Evolutionary conservation across 1,140 invertebrate genomes (phyloP).

Genomic region (Zaprionus nigranus): DNA sequence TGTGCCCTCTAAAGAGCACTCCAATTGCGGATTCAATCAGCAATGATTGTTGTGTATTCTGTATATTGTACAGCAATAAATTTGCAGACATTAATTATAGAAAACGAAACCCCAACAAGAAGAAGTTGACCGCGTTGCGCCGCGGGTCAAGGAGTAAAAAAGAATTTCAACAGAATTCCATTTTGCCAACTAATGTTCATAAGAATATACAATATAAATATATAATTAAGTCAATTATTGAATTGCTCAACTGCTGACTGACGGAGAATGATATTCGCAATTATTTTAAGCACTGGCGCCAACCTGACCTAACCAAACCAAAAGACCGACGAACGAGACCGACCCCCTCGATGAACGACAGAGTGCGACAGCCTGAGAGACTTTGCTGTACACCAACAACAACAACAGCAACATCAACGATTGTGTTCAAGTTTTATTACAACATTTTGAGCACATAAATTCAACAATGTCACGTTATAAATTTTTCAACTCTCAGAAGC

Average conservation of each 20-base stretch:
- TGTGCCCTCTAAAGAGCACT: neutral
- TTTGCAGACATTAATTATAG: slow-evolving; percentile 37
- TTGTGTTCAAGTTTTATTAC: slow-evolving; percentile 67
- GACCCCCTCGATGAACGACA: neutral
- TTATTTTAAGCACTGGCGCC: slow-evolving; percentile 70
- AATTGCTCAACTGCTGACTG: neutral
- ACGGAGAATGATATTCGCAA: slow-evolving; percentile 47
- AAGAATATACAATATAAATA: slow-evolving; percentile 19
- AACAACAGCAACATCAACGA: neutral
- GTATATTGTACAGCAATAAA: neutral
- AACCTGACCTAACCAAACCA: slow-evolving; percentile 13
- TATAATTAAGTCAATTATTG: slow-evolving; percentile 52
- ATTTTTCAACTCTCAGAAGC: slow-evolving; percentile 56
- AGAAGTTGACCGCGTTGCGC: neutral
- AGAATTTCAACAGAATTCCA: slow-evolving; percentile 24
- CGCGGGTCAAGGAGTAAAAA: slow-evolving; percentile 20
- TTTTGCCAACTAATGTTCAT: neutral
- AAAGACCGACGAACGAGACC: neutral
- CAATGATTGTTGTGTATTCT: slow-evolving; percentile 28
- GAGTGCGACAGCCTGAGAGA: slow-evolving; percentile 1
- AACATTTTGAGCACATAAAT: slow-evolving; percentile 75
- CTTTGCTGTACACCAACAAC: neutral
- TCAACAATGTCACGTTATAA: slow-evolving; percentile 80
- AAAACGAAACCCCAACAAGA: neutral
- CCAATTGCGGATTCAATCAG: slow-evolving; percentile 33